Percentiles rank a stretch among this genome's conserved stretches.
Evolutionary conservation across 2,888 invertebrate genomes (phyloP).

Genomic region (Sarcophaga carnaria): DNA sequence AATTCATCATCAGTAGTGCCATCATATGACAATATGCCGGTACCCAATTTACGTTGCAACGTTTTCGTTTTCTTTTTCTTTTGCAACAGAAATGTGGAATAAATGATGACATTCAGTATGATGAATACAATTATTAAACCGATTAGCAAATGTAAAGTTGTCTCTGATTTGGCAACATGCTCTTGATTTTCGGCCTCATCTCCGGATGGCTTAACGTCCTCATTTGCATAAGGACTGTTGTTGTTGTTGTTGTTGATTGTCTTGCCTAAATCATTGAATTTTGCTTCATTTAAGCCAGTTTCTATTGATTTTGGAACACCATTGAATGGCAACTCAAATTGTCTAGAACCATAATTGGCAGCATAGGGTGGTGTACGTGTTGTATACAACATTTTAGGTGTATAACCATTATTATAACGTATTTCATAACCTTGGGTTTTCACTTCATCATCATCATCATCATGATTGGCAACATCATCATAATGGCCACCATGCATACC

Average conservation of each 20-base stretch:
- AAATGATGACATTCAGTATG: constrained; percentile 85
- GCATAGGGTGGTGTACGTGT: constrained; percentile 51
- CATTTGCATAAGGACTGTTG: constrained; percentile 44
- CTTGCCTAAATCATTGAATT: constrained; percentile 45
- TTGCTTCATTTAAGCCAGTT: constrained; percentile 19
- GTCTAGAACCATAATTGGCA: constrained; percentile 48
- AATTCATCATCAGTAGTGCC: constrained; percentile 81
- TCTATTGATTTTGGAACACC: neutral
- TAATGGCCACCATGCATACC: constrained; percentile 7
- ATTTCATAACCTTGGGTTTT: constrained; percentile 48
- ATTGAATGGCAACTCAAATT: constrained; percentile 30
- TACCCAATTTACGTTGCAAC: constrained; percentile 77
- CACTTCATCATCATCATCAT: constrained; percentile 1
- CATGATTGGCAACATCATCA: constrained; percentile 39
- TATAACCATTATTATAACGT: constrained; percentile 50
- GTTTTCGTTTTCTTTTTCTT: constrained; percentile 77
- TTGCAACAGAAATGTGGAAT: constrained; percentile 79
- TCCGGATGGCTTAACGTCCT: constrained; percentile 47
- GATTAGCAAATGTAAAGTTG: constrained; percentile 85
- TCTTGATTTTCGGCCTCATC: constrained; percentile 71
- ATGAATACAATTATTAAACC: constrained; percentile 88
- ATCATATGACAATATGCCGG: constrained; percentile 78
- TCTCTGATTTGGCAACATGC: constrained; percentile 84
- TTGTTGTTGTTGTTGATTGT: constrained; percentile 35
- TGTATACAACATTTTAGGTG: constrained; percentile 13